Percentiles rank a stretch among this genome's conserved stretches.
Evolutionary conservation across 1,140 invertebrate species (phyloP).

Genomic region (Venturia canescens): DNA sequence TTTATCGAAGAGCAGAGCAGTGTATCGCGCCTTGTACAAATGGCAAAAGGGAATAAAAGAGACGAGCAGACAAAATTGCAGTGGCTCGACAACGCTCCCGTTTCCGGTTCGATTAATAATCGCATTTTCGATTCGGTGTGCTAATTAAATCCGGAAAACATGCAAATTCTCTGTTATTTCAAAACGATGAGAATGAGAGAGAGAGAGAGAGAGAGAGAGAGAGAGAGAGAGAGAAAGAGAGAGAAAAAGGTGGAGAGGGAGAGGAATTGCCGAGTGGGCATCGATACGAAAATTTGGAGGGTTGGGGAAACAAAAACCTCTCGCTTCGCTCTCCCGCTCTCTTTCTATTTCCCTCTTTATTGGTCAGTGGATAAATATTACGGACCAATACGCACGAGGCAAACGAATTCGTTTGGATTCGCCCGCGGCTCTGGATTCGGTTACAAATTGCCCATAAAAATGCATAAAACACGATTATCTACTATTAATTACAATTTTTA

Average conservation of each 20-base stretch:
- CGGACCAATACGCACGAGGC: slow-evolving; percentile 22
- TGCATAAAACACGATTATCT: slow-evolving; percentile 72
- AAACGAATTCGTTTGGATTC: slow-evolving; percentile 46
- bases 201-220: slow-evolving; percentile 56
- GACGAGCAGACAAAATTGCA: slow-evolving; percentile 46
- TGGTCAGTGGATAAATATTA: slow-evolving; percentile 30
- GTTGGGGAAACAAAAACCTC: slow-evolving; percentile 1
- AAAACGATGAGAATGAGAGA: slow-evolving; percentile 59
- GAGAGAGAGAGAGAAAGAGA: slow-evolving; percentile 40
- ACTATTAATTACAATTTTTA: slow-evolving; percentile 69
- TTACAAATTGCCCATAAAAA: slow-evolving; percentile 75
- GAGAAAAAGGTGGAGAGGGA: slow-evolving; percentile 54
- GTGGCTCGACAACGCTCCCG: slow-evolving; percentile 59
- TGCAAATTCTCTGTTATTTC: slow-evolving; percentile 74
- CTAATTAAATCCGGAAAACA: slow-evolving; percentile 76
- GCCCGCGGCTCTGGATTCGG: slow-evolving; percentile 55
- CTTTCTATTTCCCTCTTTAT: neutral
- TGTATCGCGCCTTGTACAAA: slow-evolving; percentile 36
- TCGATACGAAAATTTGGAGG: slow-evolving; percentile 27
- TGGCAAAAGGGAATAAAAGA: slow-evolving; percentile 37
- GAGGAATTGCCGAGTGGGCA: slow-evolving; percentile 51
- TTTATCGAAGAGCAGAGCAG: too few relatives aligned
- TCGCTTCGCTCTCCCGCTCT: neutral
- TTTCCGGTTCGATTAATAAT: slow-evolving; percentile 72
- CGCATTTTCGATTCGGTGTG: slow-evolving; percentile 62